Percentiles rank a stretch among this genome's conserved stretches.
These are phyloP conservation scores for Brachyptera risi DNA, from an alignment of 2,888 invertebrate species.

Conservation along the genomic window DNA sequence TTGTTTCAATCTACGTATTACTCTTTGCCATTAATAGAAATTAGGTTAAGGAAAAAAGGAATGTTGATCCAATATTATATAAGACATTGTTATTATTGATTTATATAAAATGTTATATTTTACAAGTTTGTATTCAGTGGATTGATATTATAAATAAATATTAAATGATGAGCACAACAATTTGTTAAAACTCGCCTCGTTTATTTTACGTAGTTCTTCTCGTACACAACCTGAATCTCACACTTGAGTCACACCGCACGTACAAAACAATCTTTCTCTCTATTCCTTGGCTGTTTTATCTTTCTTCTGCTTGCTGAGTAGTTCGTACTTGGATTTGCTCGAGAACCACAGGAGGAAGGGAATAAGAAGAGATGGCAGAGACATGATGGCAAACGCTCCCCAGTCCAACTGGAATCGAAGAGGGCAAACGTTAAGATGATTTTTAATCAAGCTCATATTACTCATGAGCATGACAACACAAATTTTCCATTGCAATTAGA, in stretches of 20 bases:
- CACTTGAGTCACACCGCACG: too few relatives aligned
- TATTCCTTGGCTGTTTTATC: constrained; percentile 31
- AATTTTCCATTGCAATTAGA: too few relatives aligned
- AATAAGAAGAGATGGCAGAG: constrained; percentile 88
- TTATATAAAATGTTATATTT: background rate
- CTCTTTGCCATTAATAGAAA: too few relatives aligned
- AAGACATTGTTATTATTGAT: too few relatives aligned
- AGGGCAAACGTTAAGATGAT: too few relatives aligned
- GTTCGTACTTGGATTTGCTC: constrained; percentile 92
- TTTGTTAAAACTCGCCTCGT: background rate
- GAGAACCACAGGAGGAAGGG: constrained; percentile 93
- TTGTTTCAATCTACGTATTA: too few relatives aligned
- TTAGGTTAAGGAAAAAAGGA: too few relatives aligned
- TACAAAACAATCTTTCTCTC: background rate
- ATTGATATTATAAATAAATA: background rate
- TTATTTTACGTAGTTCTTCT: background rate
- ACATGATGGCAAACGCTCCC: constrained; percentile 96
- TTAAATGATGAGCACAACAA: too few relatives aligned
- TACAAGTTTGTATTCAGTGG: background rate
- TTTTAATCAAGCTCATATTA: too few relatives aligned
- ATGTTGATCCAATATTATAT: too few relatives aligned
- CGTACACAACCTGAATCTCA: background rate
- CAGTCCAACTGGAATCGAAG: constrained; percentile 68
- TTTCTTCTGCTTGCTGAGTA: constrained; percentile 64
- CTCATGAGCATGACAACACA: too few relatives aligned